Conservation (phyloP, 2,888 invertebrate genomes). For the Chrysolina oricalcia region DNA sequence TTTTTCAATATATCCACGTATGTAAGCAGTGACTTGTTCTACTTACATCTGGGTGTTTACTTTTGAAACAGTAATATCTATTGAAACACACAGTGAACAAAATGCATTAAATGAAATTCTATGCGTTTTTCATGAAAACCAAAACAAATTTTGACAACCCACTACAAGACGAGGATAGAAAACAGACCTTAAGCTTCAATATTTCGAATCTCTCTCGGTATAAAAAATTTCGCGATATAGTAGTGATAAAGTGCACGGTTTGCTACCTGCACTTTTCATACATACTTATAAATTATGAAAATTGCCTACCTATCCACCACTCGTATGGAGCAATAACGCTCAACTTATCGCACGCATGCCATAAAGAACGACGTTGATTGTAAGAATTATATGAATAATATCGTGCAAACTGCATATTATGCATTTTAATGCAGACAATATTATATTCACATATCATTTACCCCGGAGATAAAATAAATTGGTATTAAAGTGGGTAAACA, state of each 20-base stretch:
- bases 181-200: neutral
- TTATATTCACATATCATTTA: conserved; percentile 45
- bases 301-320: conserved; percentile 27
- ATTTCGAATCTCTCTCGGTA: neutral
- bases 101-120: too few relatives aligned
- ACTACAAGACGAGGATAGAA: too few relatives aligned
- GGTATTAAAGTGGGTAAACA: conserved; percentile 43
- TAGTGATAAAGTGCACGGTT: conserved; percentile 10
- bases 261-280: conserved; percentile 18
- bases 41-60: too few relatives aligned
- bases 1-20: too few relatives aligned
- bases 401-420: conserved; percentile 44
- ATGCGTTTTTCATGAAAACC: too few relatives aligned
- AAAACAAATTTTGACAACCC: too few relatives aligned
- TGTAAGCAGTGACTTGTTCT: too few relatives aligned
- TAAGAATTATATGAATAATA: conserved; percentile 47
- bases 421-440: conserved; percentile 43
- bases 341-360: conserved; percentile 27
- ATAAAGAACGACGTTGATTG: conserved; percentile 37
- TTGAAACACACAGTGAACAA: too few relatives aligned
- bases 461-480: conserved; percentile 40
- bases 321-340: conserved; percentile 23
- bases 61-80: too few relatives aligned
- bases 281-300: conserved; percentile 29
- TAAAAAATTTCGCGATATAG: neutral